A percentile compares a stretch with the other conserved stretches of the same genome.
Evolutionary conservation across 2,113 vertebrate genomes (phyloP).

Genomic region (Onychostruthus taczanowskii): DNA sequence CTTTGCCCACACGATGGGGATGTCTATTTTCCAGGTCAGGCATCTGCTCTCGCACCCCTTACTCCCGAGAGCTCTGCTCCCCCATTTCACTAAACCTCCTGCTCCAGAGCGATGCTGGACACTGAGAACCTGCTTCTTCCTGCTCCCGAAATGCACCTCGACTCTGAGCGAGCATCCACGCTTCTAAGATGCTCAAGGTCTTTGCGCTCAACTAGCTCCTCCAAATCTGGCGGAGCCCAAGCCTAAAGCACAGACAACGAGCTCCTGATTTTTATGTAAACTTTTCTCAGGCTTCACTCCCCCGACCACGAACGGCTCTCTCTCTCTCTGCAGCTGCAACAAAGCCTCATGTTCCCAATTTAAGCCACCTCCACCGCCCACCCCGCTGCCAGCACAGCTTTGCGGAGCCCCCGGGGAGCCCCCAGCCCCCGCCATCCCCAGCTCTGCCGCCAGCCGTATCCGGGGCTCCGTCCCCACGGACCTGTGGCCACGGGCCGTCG

Average conservation of each 20-base stretch:
- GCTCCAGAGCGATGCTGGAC: not conserved
- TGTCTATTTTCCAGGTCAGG: not conserved
- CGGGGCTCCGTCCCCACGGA: constrained; percentile 48
- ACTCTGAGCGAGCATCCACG: not conserved
- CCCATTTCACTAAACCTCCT: not conserved
- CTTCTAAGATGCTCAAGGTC: not conserved
- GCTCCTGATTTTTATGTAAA: not conserved
- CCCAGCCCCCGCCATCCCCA: not conserved
- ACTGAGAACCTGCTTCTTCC: not conserved
- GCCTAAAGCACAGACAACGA: not conserved
- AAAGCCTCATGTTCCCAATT: constrained; percentile 4
- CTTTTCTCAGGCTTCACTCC: not conserved
- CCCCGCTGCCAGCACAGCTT: not conserved
- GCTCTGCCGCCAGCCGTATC: not conserved
- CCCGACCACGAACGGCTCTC: not conserved
- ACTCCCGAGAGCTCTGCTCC: not conserved
- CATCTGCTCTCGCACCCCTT: accelerated
- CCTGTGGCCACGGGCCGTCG: constrained; percentile 60
- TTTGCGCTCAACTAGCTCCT: not conserved
- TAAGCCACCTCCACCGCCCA: not conserved
- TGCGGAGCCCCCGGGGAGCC: not conserved
- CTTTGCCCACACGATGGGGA: not conserved
- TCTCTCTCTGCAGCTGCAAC: not conserved
- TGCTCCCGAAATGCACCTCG: not conserved
- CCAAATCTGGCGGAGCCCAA: not conserved